phyloP scores from a whole-genome alignment of 2,888 invertebrate genomes.

The Apamea anceps region DNA sequence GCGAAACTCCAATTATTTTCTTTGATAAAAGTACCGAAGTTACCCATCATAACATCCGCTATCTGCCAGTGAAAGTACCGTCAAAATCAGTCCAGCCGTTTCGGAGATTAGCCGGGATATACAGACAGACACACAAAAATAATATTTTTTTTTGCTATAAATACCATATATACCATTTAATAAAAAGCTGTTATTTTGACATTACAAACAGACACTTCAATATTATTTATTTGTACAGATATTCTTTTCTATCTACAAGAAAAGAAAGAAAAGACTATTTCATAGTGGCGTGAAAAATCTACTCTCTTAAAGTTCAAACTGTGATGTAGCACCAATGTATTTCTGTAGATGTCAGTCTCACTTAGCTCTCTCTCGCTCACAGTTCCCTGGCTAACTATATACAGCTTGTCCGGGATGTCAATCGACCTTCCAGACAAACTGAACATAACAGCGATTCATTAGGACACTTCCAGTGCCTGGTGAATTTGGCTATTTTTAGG shows the following conservation, averaged over 20 bases:
- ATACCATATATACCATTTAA: background rate
- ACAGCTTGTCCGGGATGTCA: conserved; percentile 31
- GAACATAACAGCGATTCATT: conserved; percentile 36
- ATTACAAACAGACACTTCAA: background rate
- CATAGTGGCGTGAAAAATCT: background rate
- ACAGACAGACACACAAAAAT: background rate
- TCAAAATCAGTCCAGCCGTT: background rate
- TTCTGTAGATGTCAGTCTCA: conserved; percentile 46
- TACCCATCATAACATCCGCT: background rate
- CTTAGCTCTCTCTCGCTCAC: conserved; percentile 32
- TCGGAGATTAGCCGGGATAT: background rate
- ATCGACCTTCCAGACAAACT: conserved; percentile 1
- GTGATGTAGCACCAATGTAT: conserved; percentile 21
- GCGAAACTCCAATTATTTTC: background rate
- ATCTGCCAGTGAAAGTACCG: background rate
- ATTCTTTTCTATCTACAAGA: too few species aligned
- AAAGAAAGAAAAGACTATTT: background rate
- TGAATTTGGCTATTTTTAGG: conserved; percentile 1
- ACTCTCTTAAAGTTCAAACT: background rate
- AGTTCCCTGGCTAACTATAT: conserved; percentile 15
- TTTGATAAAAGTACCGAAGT: background rate
- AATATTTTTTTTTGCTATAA: too few species aligned
- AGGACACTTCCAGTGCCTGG: background rate
- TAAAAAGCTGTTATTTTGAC: background rate
- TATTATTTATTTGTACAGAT: background rate